These are phyloP conservation scores for Brachypodius melanocephalos DNA, from an alignment of 2,113 vertebrate genomes.

Conservation along the genomic window DNA sequence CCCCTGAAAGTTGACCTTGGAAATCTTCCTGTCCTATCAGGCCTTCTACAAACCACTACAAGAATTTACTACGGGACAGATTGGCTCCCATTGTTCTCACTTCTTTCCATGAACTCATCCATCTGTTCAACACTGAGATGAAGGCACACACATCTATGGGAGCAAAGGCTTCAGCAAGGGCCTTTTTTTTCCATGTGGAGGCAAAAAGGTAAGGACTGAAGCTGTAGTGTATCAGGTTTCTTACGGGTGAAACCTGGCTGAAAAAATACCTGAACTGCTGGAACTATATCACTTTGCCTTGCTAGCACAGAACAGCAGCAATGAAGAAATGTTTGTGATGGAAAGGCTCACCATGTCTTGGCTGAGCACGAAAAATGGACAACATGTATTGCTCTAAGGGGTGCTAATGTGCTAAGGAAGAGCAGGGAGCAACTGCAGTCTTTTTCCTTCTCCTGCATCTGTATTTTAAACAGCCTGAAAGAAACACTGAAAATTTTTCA, in stretches of 20 bases:
- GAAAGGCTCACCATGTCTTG: neutral
- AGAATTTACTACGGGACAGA: neutral
- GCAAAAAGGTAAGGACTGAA: neutral
- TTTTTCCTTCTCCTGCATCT: neutral
- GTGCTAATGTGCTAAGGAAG: neutral
- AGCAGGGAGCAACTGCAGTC: neutral
- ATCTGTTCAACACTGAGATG: neutral
- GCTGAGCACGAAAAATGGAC: neutral
- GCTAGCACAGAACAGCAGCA: neutral
- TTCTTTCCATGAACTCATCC: neutral
- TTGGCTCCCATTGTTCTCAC: neutral
- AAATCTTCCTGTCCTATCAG: neutral
- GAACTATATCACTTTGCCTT: neutral
- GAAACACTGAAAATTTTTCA: neutral
- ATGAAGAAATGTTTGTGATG: neutral
- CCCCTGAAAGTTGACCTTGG: neutral
- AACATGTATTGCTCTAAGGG: neutral
- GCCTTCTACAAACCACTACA: neutral
- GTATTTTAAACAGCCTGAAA: neutral
- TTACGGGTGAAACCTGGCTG: neutral
- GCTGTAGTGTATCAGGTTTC: neutral
- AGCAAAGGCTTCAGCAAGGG: neutral
- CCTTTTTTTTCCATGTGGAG: neutral
- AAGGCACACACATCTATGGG: neutral
- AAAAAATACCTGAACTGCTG: neutral